Evolutionary conservation across 1,140 invertebrate species (phyloP).

Genomic region (Polyergus mexicanus): DNA sequence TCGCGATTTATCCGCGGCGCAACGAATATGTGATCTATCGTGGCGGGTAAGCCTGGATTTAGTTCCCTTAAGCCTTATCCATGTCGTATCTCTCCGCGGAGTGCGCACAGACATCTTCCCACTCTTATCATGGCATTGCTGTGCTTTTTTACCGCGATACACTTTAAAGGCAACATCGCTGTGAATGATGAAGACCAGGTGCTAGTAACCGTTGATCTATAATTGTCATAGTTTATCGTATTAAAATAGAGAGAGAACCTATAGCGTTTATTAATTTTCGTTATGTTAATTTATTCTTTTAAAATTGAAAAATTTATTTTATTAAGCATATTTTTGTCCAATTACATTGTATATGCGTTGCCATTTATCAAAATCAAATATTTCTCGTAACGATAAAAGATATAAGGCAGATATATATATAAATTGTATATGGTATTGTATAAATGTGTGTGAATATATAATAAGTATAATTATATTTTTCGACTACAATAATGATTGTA

Average conservation of each 20-base stretch:
- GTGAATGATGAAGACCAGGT: neutral
- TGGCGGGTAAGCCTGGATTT: slow-evolving; percentile 65
- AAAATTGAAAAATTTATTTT: neutral
- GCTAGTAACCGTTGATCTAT: neutral
- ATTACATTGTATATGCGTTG: no score
- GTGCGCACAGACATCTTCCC: slow-evolving; percentile 11
- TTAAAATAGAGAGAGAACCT: neutral
- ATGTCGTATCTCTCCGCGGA: neutral
- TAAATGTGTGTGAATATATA: no score
- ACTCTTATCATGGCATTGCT: slow-evolving; percentile 2
- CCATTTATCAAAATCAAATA: no score
- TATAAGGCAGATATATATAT: no score
- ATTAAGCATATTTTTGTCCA: no score
- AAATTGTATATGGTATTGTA: no score
- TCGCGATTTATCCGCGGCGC: slow-evolving; percentile 69
- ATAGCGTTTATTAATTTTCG: neutral
- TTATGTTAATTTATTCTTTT: neutral
- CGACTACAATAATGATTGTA: no score
- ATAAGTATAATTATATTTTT: no score
- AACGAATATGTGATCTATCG: slow-evolving; percentile 76
- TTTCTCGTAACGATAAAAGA: no score
- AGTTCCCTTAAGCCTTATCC: slow-evolving; percentile 71
- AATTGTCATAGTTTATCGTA: neutral
- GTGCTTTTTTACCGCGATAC: neutral
- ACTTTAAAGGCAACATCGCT: neutral